Base-by-base conservation (phyloP, 2,113 vertebrate genomes). In the Sinocyclocheilus anshuiensis region DNA sequence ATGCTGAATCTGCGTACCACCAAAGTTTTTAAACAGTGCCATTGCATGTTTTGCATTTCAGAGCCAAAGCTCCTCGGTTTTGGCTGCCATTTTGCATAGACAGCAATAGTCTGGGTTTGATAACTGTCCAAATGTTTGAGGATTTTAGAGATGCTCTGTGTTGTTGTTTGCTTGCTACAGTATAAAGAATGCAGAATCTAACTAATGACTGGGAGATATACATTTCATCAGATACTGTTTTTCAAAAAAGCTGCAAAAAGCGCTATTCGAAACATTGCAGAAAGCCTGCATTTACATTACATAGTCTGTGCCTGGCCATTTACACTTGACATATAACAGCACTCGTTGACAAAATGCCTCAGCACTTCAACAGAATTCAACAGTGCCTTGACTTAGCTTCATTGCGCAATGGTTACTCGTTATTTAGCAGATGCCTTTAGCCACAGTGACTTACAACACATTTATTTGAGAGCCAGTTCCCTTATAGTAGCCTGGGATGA, bases 1-100 rank as follows among this genome's bases (percentile, higher is more conserved):
- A 88, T 88, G 90, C 89, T 93, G 89, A 93, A 90, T 93, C 80
- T 92, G 93, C 90, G 91, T 85, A 90, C 81, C 57, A 84, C 87
- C 29, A 83, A 87, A 91, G 89, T 88, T 89, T 89, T 84, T 67
- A 83, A 94, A 92, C 90, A 91, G 85, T 91, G 81, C 88, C 89
- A 86, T 91, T 89, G 85, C 89, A 92, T 89, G 89, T 90, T 87
- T 90, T 91, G 91, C 82, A 87, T 89, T 84, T 82, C 15, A 24
- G 84, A 92, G 92, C 92, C 94, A 94, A 93, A 91, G 90, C 91
- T 92, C 87, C 18, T 79, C 78, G 82, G 65, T 39, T 86, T 76
- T 80, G 86, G 81, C 81, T 33, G 45, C 26, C 18, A 71, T 63
- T 87, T 89, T 85, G 88, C 80, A 50, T 22, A 48, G 80, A 86